Evolutionary conservation across 2,888 invertebrate species (phyloP).

Genomic region (Masnerella sp.): DNA sequence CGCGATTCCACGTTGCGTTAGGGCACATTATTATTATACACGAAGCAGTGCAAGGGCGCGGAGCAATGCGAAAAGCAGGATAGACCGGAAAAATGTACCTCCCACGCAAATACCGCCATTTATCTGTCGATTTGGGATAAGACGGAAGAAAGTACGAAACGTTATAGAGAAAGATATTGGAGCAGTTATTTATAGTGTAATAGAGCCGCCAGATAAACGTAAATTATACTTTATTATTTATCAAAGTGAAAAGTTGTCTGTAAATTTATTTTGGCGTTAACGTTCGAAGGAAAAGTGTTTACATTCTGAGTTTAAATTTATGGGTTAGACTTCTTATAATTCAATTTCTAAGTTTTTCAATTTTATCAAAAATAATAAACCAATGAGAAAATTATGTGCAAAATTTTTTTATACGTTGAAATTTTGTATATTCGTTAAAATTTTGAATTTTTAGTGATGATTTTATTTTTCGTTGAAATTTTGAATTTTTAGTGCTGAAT

Average conservation of each 20-base stretch:
- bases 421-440: too few relatives aligned
- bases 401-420: not conserved
- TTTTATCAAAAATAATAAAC: too few relatives aligned
- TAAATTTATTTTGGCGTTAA: constrained; percentile 15
- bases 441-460: too few relatives aligned
- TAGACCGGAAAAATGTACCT: constrained; percentile 15
- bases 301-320: not conserved
- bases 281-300: not conserved
- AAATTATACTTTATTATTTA: constrained; percentile 36
- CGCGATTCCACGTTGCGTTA: too few relatives aligned
- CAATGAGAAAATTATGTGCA: too few relatives aligned
- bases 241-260: constrained; percentile 24
- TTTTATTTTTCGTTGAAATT: too few relatives aligned
- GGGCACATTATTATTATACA: not conserved
- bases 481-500: too few relatives aligned
- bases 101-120: constrained; percentile 49
- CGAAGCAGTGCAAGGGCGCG: constrained; percentile 36
- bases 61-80: constrained; percentile 23
- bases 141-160: constrained; percentile 41
- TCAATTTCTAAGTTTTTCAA: too few relatives aligned
- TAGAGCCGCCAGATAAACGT: constrained; percentile 26
- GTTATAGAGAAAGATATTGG: constrained; percentile 50
- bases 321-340: too few relatives aligned
- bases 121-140: constrained; percentile 53
- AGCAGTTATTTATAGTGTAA: constrained; percentile 51